Conservation (phyloP, 2,797 vertebrate genomes). For the Hippoglossus hippoglossus region DNA sequence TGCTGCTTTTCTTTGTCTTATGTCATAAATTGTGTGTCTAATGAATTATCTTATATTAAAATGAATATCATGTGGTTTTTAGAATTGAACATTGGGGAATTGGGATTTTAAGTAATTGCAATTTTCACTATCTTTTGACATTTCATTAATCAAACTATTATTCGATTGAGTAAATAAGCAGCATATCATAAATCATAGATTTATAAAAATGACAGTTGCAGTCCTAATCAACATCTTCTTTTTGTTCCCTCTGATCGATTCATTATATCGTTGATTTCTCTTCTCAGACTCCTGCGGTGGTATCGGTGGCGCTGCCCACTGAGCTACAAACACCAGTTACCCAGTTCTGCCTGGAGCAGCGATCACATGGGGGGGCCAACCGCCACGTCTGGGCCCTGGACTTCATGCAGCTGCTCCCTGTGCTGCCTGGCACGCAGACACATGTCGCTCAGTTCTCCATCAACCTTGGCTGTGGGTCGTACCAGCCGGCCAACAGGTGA, state of each 20-base stretch:
- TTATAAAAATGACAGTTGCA: neutral
- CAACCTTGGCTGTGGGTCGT: conserved; percentile 97
- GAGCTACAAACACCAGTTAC: conserved; percentile 93
- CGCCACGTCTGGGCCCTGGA: conserved; percentile 95
- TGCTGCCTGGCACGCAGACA: conserved; percentile 91
- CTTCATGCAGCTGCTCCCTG: conserved; percentile 94
- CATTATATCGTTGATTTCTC: neutral
- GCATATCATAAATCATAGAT: neutral
- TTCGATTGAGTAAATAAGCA: conserved; percentile 8
- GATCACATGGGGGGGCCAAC: conserved; percentile 87
- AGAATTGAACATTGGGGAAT: neutral
- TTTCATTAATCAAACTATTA: neutral
- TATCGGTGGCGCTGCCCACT: conserved; percentile 91
- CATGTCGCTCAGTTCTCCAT: conserved; percentile 98
- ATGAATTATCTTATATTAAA: no score
- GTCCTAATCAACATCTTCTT: neutral
- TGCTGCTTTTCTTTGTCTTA: neutral
- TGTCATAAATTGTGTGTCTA: no score
- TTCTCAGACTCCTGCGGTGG: conserved; percentile 88
- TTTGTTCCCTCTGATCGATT: conserved; percentile 4
- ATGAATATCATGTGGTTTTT: no score
- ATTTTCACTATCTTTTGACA: neutral
- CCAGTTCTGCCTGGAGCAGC: conserved; percentile 96
- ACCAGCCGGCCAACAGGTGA: conserved; percentile 97
- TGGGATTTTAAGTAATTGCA: neutral